Conservation (phyloP, 53 echinoderm and acorn worm species). For the Crossaster papposus region DNA sequence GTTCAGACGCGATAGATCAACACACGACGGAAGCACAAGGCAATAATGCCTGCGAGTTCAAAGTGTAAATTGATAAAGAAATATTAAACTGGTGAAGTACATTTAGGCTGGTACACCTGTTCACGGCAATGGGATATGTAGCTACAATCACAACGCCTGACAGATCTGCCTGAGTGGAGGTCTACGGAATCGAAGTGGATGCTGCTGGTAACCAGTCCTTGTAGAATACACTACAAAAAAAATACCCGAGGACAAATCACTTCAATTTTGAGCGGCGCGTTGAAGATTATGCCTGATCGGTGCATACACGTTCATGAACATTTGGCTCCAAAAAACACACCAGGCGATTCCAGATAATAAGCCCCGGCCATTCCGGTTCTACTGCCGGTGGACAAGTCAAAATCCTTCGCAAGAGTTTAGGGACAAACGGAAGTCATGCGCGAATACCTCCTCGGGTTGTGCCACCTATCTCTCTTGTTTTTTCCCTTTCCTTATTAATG, state of each 20-base stretch:
- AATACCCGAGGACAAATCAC: conserved; percentile 62
- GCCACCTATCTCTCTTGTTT: conserved; percentile 23
- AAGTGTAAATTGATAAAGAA: conserved; percentile 46
- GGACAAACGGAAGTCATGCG: conserved; percentile 39
- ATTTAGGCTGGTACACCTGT: conserved; percentile 41
- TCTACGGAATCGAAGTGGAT: conserved; percentile 31
- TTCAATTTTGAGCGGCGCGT: conserved; percentile 47
- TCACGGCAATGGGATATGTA: conserved; percentile 3
- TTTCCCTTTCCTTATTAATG: conserved; percentile 54
- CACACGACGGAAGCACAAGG: conserved; percentile 10
- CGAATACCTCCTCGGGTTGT: conserved; percentile 36
- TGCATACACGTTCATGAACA: conserved; percentile 35
- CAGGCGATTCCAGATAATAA: conserved; percentile 24
- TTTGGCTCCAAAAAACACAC: conserved; percentile 49
- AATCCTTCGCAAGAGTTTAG: conserved; percentile 27
- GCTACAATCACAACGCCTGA: neutral
- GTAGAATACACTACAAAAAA: conserved; percentile 11
- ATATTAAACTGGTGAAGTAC: conserved; percentile 36
- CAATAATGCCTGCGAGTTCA: conserved; percentile 35
- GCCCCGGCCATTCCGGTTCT: conserved; percentile 33
- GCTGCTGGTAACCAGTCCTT: conserved; percentile 42
- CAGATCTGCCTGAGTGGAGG: conserved; percentile 33
- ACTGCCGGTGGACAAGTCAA: conserved; percentile 36
- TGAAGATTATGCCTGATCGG: conserved; percentile 41
- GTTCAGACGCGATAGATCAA: conserved; percentile 38